Conservation (phyloP, 2,113 vertebrate genomes). For the Seriola aureovittata region DNA sequence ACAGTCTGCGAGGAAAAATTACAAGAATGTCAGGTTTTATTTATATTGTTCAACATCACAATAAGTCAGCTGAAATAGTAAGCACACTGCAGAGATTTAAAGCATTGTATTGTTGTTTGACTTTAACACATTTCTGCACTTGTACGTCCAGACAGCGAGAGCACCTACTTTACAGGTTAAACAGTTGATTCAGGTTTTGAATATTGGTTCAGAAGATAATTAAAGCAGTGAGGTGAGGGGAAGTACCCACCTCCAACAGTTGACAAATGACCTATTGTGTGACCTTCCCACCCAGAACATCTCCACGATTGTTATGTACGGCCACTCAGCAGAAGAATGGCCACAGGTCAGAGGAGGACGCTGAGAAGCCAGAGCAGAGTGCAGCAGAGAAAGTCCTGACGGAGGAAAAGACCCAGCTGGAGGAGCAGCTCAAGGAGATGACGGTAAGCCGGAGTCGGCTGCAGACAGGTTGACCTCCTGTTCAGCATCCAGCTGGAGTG, state of each 20-base stretch:
- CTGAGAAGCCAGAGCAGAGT: constrained; percentile 82
- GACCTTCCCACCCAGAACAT: constrained; percentile 63
- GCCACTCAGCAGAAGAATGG: constrained; percentile 91
- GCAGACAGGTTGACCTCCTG: not conserved
- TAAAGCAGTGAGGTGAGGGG: not conserved
- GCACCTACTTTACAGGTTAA: too few species aligned
- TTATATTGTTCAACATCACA: too few species aligned
- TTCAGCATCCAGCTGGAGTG: not conserved
- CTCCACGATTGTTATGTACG: constrained; percentile 88
- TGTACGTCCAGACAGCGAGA: too few species aligned
- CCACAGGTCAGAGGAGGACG: constrained; percentile 87
- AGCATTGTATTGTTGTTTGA: too few species aligned
- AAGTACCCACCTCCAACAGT: too few species aligned
- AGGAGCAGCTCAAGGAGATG: constrained; percentile 92
- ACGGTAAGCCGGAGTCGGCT: constrained; percentile 81
- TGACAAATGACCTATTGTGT: not conserved
- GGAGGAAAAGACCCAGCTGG: constrained; percentile 92
- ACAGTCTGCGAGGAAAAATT: too few species aligned
- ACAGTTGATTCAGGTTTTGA: not conserved
- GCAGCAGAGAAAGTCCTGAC: constrained; percentile 81
- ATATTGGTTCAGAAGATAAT: not conserved
- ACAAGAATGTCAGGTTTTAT: too few species aligned
- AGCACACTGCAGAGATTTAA: not conserved
- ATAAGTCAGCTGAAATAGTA: too few species aligned
- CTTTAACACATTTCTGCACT: too few species aligned